Evolutionary conservation across 2,113 vertebrate genomes (phyloP).

Genomic region (Xerus inauris): DNA sequence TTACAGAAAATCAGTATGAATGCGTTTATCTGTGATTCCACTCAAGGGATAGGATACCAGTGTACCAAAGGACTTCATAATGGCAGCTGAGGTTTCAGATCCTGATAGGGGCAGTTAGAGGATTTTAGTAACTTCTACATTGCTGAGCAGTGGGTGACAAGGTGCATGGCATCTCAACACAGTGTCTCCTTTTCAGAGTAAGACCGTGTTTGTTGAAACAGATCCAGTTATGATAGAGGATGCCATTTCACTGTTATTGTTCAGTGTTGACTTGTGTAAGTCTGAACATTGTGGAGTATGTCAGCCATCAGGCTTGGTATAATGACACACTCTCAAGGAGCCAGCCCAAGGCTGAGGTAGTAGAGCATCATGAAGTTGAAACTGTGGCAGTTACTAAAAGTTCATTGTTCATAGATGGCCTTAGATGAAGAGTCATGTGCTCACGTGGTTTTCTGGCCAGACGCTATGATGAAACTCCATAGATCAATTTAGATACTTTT

Average conservation of each 20-base stretch:
- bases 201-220: neutral
- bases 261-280: neutral
- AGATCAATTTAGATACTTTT: neutral
- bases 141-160: too few relatives aligned
- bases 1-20: neutral
- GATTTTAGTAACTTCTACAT: neutral
- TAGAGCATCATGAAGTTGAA: neutral
- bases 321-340: neutral
- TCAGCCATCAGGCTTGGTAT: fast-evolving
- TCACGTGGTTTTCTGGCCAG: neutral
- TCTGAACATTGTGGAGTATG: neutral
- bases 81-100: neutral
- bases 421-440: neutral
- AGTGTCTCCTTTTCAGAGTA: neutral
- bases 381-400: neutral
- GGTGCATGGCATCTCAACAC: fast-evolving
- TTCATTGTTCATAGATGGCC: neutral
- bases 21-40: neutral
- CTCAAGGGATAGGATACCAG: neutral
- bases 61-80: neutral
- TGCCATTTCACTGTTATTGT: neutral
- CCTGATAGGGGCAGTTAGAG: neutral
- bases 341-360: neutral
- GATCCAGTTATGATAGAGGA: neutral
- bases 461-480: neutral